Percentiles rank a stretch among this genome's conserved stretches.
phyloP scores from a whole-genome alignment of 2,888 invertebrate genomes.

The Leptinotarsa juncta region DNA sequence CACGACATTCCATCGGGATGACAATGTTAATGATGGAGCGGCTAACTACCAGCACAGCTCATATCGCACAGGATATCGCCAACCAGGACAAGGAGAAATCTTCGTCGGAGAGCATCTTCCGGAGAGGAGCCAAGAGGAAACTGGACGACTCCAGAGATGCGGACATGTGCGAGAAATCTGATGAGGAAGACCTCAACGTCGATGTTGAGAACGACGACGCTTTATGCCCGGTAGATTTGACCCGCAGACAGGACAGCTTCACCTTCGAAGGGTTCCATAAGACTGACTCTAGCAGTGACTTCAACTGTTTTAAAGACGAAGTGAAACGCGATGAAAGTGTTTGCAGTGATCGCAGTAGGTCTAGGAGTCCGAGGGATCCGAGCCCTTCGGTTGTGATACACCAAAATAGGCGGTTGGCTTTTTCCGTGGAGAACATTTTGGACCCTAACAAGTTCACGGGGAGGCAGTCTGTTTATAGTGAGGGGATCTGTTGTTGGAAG shows the following conservation, averaged over 20 bases:
- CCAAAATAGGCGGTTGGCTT: constrained; percentile 78
- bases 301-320: constrained; percentile 56
- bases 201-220: constrained; percentile 65
- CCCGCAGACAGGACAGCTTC: constrained; percentile 62
- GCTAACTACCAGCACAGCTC: constrained; percentile 57
- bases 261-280: constrained; percentile 56
- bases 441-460: constrained; percentile 93
- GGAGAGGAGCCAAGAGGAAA: constrained; percentile 59
- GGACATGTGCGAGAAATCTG: constrained; percentile 61
- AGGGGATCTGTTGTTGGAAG: constrained; percentile 68
- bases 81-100: constrained; percentile 51
- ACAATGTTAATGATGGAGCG: constrained; percentile 69
- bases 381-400: constrained; percentile 66
- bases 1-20: constrained; percentile 57
- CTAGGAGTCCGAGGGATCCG: constrained; percentile 61
- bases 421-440: constrained; percentile 90
- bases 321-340: constrained; percentile 64
- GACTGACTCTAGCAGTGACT: constrained; percentile 56
- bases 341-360: constrained; percentile 65
- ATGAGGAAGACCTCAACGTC: constrained; percentile 62
- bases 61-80: constrained; percentile 16
- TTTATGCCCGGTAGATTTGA: constrained; percentile 65
- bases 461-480: constrained; percentile 65
- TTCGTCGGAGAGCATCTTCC: constrained; percentile 56
- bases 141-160: constrained; percentile 63